Evolutionary conservation across 1,140 invertebrate species (phyloP).

Genomic region (Vollenhovia emeryi): DNA sequence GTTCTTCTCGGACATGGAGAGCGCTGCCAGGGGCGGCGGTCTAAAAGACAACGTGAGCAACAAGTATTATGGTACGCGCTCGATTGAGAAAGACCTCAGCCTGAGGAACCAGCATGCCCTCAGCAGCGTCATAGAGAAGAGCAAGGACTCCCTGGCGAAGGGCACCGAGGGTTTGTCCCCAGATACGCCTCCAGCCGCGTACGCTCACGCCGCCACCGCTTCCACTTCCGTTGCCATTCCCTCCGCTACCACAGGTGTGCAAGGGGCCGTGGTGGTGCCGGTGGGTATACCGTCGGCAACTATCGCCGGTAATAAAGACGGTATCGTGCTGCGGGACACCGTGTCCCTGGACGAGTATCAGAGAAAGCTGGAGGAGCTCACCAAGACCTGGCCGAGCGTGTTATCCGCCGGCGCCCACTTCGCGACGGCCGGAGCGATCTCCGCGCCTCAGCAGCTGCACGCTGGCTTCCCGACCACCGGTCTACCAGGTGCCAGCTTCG

Average conservation of each 20-base stretch:
- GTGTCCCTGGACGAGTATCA: slow-evolving; percentile 78
- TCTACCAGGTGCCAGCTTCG: neutral
- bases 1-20: slow-evolving; percentile 49
- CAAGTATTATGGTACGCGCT: slow-evolving; percentile 60
- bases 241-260: neutral
- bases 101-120: slow-evolving; percentile 34
- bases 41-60: slow-evolving; percentile 27
- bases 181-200: neutral
- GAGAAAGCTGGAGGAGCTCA: slow-evolving; percentile 77
- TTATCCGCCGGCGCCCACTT: neutral
- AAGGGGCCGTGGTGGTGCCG: slow-evolving; percentile 51
- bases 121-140: neutral
- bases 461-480: neutral
- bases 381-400: slow-evolving; percentile 75
- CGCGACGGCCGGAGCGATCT: neutral
- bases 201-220: neutral
- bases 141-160: slow-evolving; percentile 20
- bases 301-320: slow-evolving; percentile 67
- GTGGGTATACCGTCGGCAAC: slow-evolving; percentile 64
- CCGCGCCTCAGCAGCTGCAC: slow-evolving; percentile 1
- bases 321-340: slow-evolving; percentile 76
- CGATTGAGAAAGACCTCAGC: slow-evolving; percentile 51
- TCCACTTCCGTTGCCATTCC: neutral
- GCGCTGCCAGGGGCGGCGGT: neutral
- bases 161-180: neutral